Evolutionary conservation across 2,888 invertebrate species (phyloP).

Genomic region (Andrena chrysosceles): DNA sequence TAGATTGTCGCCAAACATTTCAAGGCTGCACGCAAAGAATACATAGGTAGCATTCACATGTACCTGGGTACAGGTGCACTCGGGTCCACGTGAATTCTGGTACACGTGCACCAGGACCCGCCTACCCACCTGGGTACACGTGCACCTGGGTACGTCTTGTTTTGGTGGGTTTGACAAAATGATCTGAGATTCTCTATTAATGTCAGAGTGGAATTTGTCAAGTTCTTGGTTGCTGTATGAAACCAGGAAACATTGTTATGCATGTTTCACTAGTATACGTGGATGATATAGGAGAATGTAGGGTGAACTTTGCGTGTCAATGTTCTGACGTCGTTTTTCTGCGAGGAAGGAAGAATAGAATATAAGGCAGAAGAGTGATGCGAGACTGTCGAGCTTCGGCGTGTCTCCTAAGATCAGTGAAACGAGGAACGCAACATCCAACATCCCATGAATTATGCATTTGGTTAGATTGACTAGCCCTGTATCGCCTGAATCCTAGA

Average conservation of each 20-base stretch:
- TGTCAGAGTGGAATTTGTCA: neutral
- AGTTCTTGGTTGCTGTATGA: neutral
- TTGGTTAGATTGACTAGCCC: conserved; percentile 25
- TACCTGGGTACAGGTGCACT: too few relatives aligned
- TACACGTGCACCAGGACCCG: too few relatives aligned
- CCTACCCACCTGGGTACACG: too few relatives aligned
- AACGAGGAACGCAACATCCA: neutral
- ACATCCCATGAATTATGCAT: conserved; percentile 46
- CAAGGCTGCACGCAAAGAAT: too few relatives aligned
- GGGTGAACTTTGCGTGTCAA: too few relatives aligned
- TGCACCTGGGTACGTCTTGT: neutral
- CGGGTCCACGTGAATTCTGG: too few relatives aligned
- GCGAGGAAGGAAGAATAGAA: neutral
- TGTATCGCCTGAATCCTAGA: neutral
- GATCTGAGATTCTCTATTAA: neutral
- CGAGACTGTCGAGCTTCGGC: neutral
- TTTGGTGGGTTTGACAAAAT: neutral
- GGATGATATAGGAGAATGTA: too few relatives aligned
- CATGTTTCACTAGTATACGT: too few relatives aligned
- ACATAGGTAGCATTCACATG: too few relatives aligned
- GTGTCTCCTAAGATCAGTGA: neutral
- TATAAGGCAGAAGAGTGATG: neutral
- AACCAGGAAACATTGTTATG: neutral
- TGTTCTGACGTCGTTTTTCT: neutral
- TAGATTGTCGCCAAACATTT: too few relatives aligned